Percentiles rank a stretch among this genome's conserved stretches.
Evolutionary conservation across 2,113 vertebrate species (phyloP).

Genomic region (Solea solea): DNA sequence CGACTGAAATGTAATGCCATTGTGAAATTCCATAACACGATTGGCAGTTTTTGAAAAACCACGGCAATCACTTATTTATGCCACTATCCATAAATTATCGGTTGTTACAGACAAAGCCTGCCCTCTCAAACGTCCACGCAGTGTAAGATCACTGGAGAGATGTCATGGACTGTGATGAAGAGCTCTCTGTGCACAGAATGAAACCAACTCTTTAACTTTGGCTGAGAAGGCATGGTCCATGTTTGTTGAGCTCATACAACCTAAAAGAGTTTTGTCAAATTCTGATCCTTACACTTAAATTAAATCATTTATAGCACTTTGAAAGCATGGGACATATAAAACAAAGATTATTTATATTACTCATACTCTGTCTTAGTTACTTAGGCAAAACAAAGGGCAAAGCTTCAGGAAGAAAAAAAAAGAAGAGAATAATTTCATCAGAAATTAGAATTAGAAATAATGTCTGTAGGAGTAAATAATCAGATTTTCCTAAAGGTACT

Average conservation of each 20-base stretch:
- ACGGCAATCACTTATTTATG: not conserved
- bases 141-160: constrained; percentile 13
- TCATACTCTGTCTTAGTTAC: too few species aligned
- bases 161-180: not conserved
- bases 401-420: too few species aligned
- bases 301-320: too few species aligned
- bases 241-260: not conserved
- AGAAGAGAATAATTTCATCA: too few species aligned
- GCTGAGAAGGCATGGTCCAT: not conserved
- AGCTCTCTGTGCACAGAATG: constrained; percentile 3
- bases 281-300: too few species aligned
- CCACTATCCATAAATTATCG: constrained; percentile 3
- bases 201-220: constrained; percentile 9
- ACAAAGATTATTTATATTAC: too few species aligned
- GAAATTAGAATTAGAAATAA: too few species aligned
- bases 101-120: not conserved
- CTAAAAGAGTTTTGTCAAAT: not conserved
- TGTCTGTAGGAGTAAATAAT: too few species aligned
- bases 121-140: not conserved
- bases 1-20: not conserved
- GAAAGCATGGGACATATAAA: too few species aligned
- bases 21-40: not conserved
- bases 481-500: too few species aligned
- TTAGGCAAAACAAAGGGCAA: too few species aligned
- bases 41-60: constrained; percentile 10